Percentiles rank a stretch among this genome's conserved stretches.
Conservation (phyloP, 2,113 vertebrate species). For the Setophaga coronata region DNA sequence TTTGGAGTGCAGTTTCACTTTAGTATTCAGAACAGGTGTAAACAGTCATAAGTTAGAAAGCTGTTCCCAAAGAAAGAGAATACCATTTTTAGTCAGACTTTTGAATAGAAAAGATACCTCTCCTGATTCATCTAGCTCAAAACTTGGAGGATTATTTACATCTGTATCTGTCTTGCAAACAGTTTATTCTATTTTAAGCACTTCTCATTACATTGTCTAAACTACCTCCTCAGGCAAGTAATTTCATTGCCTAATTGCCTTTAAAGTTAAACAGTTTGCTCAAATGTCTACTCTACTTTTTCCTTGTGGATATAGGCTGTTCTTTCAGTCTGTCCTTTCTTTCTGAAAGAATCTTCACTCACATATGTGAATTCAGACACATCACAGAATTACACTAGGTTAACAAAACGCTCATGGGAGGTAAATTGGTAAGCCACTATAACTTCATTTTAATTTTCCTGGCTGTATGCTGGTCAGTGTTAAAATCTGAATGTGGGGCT, state of each 20-base stretch:
- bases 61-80: conserved; percentile 13
- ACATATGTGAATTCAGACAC: not conserved
- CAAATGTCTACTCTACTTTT: conserved; percentile 1
- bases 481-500: not conserved
- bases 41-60: conserved; percentile 37
- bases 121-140: conserved; percentile 22
- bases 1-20: conserved; percentile 44
- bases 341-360: conserved; percentile 47
- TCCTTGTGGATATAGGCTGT: not conserved
- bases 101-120: conserved; percentile 1
- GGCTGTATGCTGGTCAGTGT: not conserved
- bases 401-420: conserved; percentile 32
- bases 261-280: conserved; percentile 61
- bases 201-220: conserved; percentile 55
- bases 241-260: conserved; percentile 57
- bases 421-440: conserved; percentile 3
- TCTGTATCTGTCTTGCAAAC: conserved; percentile 16
- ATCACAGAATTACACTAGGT: not conserved
- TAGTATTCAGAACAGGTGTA: conserved; percentile 57
- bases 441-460: conserved; percentile 26
- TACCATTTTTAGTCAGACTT: conserved; percentile 1
- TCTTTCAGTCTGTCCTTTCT: conserved; percentile 22
- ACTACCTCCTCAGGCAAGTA: conserved; percentile 51
- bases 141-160: conserved; percentile 57
- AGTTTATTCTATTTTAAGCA: conserved; percentile 55